Percentiles rank a stretch among this genome's conserved stretches.
Conservation (phyloP, 2,797 vertebrate genomes). For the Neostethus bicornis region DNA sequence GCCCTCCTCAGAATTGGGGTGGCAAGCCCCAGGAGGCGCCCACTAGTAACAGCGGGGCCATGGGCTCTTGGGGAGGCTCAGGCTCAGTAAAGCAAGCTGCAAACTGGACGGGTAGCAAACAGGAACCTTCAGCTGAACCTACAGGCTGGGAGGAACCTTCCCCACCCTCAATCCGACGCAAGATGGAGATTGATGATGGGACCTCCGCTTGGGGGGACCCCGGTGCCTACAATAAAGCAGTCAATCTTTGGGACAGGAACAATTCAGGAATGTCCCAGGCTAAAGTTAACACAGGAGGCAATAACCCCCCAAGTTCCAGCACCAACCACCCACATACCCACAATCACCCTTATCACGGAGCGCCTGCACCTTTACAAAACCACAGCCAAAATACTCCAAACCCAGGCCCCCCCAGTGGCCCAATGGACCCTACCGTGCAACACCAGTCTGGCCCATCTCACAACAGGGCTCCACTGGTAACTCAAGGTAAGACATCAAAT, state of each 20-base stretch:
- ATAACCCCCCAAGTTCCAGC: conserved; percentile 79
- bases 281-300: conserved; percentile 74
- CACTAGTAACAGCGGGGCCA: conserved; percentile 74
- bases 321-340: conserved; percentile 72
- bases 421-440: conserved; percentile 79
- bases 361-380: conserved; percentile 73
- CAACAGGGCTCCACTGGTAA: conserved; percentile 76
- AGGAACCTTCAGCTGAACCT: conserved; percentile 76
- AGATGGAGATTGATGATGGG: conserved; percentile 98
- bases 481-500: conserved; percentile 82
- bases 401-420: conserved; percentile 62
- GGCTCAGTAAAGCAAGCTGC: conserved; percentile 82
- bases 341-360: conserved; percentile 77
- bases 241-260: conserved; percentile 98
- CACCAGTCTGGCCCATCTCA: conserved; percentile 89
- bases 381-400: conserved; percentile 69
- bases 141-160: conserved; percentile 96
- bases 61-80: conserved; percentile 85
- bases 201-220: conserved; percentile 98
- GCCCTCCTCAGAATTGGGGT: conserved; percentile 82
- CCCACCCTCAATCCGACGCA: conserved; percentile 93
- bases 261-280: conserved; percentile 83
- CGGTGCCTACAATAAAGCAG: conserved; percentile 89
- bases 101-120: conserved; percentile 67
- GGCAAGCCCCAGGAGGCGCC: conserved; percentile 88